phyloP scores from a whole-genome alignment of 2,797 vertebrate species.

The Odontamblyopus lacepedii region DNA sequence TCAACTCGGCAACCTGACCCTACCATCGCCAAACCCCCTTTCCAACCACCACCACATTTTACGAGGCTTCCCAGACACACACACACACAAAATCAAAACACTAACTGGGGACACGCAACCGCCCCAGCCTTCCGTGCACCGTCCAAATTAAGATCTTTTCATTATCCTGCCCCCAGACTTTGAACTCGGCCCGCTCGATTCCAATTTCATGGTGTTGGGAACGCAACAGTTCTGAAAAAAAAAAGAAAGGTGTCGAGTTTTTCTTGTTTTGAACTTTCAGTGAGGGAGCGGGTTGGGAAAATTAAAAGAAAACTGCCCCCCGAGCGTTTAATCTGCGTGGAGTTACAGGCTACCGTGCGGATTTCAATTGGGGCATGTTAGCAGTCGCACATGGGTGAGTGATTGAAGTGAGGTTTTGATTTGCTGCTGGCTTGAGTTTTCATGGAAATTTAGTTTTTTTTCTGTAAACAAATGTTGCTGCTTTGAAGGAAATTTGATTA shows the following conservation, averaged over 20 bases:
- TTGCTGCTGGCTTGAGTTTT: neutral
- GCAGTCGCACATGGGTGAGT: slow-evolving; percentile 51
- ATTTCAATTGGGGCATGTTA: slow-evolving; percentile 49
- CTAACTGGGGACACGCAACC: slow-evolving; percentile 77
- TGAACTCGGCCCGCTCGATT: slow-evolving; percentile 67
- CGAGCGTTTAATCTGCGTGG: slow-evolving; percentile 75
- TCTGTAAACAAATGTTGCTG: neutral
- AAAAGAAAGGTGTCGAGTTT: slow-evolving; percentile 32
- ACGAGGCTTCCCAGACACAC: slow-evolving; percentile 76
- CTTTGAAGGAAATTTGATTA: too few relatives aligned
- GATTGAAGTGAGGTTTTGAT: neutral
- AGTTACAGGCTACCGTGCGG: slow-evolving; percentile 66
- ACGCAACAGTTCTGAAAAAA: slow-evolving; percentile 62
- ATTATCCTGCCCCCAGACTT: slow-evolving; percentile 53
- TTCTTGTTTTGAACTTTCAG: slow-evolving; percentile 62
- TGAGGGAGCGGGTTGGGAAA: slow-evolving; percentile 48
- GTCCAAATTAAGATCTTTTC: slow-evolving; percentile 75
- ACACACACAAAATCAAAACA: slow-evolving; percentile 58
- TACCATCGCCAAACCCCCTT: slow-evolving; percentile 55
- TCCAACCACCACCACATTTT: slow-evolving; percentile 73
- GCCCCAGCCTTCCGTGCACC: slow-evolving; percentile 74
- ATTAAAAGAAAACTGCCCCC: slow-evolving; percentile 68
- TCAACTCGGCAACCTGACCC: neutral
- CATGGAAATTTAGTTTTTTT: neutral
- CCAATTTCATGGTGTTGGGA: slow-evolving; percentile 76